Percentiles rank a stretch among this genome's conserved stretches.
These are phyloP conservation scores for Takifugu rubripes DNA, from an alignment of 2,797 vertebrate species.

Conservation along the genomic window DNA sequence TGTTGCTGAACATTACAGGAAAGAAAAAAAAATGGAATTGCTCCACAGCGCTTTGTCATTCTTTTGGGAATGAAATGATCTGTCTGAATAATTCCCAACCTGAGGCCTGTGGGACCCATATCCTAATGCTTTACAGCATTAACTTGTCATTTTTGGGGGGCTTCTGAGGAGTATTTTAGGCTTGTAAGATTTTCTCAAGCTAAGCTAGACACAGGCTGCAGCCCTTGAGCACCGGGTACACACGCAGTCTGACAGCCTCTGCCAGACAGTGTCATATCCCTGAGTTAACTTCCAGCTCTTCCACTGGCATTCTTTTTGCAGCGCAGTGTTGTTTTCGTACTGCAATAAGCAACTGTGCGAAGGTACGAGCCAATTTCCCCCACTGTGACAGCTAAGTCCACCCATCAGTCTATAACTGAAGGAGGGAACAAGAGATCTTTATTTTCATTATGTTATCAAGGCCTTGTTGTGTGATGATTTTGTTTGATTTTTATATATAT, in stretches of 20 bases:
- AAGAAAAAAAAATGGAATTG: no score
- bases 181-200: constrained; percentile 24
- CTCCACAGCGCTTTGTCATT: no score
- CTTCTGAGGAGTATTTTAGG: constrained; percentile 10
- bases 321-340: constrained; percentile 25
- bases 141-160: constrained; percentile 8
- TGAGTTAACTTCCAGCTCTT: constrained; percentile 47
- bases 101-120: neutral
- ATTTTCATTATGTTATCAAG: constrained; percentile 19
- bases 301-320: constrained; percentile 30
- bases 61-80: neutral
- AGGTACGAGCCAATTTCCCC: constrained; percentile 31
- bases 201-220: constrained; percentile 22
- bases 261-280: constrained; percentile 43
- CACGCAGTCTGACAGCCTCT: constrained; percentile 28
- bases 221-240: constrained; percentile 15
- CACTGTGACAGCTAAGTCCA: constrained; percentile 24
- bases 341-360: constrained; percentile 32
- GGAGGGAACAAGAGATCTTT: constrained; percentile 5
- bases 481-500: no score
- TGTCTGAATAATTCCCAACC: neutral
- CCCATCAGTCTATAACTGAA: constrained; percentile 20
- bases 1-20: no score
- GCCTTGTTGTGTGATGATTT: constrained; percentile 12
- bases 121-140: constrained; percentile 4